phyloP scores from a whole-genome alignment of 2,888 invertebrate genomes.

The Lycophotia porphyrea region DNA sequence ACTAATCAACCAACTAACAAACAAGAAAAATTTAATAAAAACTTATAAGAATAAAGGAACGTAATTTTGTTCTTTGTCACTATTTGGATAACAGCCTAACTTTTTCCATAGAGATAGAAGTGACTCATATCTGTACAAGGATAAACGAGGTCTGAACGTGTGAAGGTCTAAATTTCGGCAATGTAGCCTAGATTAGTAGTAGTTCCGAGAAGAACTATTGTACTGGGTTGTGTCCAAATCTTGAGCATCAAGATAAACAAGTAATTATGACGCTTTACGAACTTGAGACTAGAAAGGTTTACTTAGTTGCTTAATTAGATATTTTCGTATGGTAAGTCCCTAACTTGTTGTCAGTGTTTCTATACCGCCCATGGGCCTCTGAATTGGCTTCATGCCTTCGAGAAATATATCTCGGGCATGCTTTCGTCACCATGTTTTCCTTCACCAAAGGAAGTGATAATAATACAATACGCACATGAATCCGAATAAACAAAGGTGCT shows the following conservation, averaged over 20 bases:
- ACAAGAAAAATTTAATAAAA: not conserved
- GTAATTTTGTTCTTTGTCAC: not conserved
- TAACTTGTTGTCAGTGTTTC: too few relatives aligned
- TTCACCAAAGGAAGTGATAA: not conserved
- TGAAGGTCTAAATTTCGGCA: slow-evolving; percentile 14
- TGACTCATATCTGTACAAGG: slow-evolving; percentile 22
- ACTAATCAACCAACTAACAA: not conserved
- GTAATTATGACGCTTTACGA: not conserved
- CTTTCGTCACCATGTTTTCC: not conserved
- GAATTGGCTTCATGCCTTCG: not conserved
- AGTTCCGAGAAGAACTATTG: not conserved
- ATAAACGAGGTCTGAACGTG: slow-evolving; percentile 6
- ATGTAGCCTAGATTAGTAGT: not conserved
- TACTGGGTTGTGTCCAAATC: not conserved
- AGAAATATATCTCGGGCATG: not conserved
- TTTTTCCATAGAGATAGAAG: not conserved
- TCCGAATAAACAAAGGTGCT: not conserved
- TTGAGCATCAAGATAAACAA: not conserved
- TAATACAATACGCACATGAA: not conserved
- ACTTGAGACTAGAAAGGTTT: not conserved
- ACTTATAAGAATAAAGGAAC: not conserved
- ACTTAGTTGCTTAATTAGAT: not conserved
- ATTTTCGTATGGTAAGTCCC: not conserved
- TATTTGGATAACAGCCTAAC: not conserved
- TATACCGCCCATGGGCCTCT: too few relatives aligned